Percentiles rank a stretch among this genome's conserved stretches.
Evolutionary conservation across 2,888 invertebrate genomes (phyloP).

Genomic region (Pseudolycoriella hygida): DNA sequence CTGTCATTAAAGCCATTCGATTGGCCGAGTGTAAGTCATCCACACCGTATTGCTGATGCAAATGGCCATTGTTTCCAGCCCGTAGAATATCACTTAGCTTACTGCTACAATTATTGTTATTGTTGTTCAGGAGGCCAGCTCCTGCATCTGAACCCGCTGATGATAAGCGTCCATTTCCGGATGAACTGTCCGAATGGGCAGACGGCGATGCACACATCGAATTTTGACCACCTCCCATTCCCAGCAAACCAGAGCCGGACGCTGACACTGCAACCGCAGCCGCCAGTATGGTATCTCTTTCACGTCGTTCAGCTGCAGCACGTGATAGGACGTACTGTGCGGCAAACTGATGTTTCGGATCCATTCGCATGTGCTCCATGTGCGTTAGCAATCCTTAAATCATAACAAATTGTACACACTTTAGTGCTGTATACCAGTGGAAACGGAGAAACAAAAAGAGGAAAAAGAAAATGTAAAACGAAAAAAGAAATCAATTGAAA

Average conservation of each 20-base stretch:
- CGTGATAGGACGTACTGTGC: slow-evolving; percentile 83
- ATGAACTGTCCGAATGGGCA: slow-evolving; percentile 73
- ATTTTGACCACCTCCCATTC: slow-evolving; percentile 29
- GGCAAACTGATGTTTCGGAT: slow-evolving; percentile 89
- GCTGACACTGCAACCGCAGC: slow-evolving; percentile 45
- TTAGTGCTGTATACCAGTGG: too few species aligned
- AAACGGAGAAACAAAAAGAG: too few species aligned
- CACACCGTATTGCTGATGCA: slow-evolving; percentile 42
- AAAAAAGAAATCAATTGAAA: slow-evolving; percentile 11
- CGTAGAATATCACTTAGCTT: slow-evolving; percentile 28
- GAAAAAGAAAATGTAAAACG: slow-evolving; percentile 8
- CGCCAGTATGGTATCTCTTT: slow-evolving; percentile 56
- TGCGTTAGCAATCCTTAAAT: slow-evolving; percentile 71
- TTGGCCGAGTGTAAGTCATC: slow-evolving; percentile 39
- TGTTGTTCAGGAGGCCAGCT: slow-evolving; percentile 41
- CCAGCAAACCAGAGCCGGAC: slow-evolving; percentile 37
- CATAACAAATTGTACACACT: slow-evolving; percentile 2
- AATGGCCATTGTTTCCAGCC: slow-evolving; percentile 25
- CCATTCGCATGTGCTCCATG: slow-evolving; percentile 95
- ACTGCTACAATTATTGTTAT: slow-evolving; percentile 36
- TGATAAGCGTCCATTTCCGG: slow-evolving; percentile 59
- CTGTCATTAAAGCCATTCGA: slow-evolving; percentile 54
- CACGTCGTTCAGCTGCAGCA: slow-evolving; percentile 78
- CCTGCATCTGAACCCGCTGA: slow-evolving; percentile 61
- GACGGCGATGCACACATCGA: slow-evolving; percentile 67